Percentiles rank a stretch among this genome's conserved stretches.
Conservation (phyloP, 2,797 vertebrate species). For the Tinamus major region DNA sequence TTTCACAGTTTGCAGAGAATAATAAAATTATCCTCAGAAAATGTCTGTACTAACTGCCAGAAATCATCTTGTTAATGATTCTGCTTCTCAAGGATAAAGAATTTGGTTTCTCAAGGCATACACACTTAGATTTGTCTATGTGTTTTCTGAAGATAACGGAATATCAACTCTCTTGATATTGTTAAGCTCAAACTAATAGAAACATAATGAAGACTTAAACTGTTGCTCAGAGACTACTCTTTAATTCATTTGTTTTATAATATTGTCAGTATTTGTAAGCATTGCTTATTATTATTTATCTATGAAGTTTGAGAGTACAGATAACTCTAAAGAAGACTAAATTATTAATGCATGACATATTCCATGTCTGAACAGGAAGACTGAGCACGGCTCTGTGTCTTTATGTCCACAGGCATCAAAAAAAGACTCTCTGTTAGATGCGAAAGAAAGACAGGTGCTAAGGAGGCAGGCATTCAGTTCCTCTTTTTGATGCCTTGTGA, state of each 20-base stretch:
- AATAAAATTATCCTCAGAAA: background rate
- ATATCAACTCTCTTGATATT: background rate
- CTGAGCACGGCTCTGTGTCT: fast-evolving
- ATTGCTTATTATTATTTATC: background rate
- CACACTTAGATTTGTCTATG: background rate
- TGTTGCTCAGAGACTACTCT: background rate
- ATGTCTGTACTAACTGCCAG: background rate
- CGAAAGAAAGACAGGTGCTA: background rate
- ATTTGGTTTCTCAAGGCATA: background rate
- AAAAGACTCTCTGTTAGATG: background rate
- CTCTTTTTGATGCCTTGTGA: background rate
- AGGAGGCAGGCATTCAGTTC: background rate
- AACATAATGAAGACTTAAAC: background rate
- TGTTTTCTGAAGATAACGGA: background rate
- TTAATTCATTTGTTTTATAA: background rate
- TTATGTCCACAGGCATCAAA: fast-evolving
- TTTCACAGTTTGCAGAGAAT: background rate
- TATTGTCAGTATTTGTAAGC: background rate
- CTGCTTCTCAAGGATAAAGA: background rate
- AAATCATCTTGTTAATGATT: background rate
- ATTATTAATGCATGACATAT: background rate
- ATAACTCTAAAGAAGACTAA: background rate
- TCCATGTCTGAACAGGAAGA: background rate
- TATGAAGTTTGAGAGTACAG: background rate
- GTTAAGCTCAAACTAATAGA: background rate